These are phyloP conservation scores for Illadopsis cleaveri DNA, from an alignment of 2,113 vertebrate species.

Conservation along the genomic window DNA sequence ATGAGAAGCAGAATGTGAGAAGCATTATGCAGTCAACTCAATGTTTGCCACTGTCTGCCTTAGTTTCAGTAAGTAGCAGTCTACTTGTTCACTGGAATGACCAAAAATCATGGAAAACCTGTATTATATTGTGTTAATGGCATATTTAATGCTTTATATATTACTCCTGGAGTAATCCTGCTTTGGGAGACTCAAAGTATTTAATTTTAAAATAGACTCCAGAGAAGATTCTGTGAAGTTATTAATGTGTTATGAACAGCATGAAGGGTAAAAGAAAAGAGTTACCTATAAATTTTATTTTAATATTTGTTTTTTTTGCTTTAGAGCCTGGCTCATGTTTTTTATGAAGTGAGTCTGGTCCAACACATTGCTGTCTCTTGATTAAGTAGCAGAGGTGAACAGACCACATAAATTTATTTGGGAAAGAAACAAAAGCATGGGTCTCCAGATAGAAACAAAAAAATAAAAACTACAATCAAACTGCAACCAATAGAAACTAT, in stretches of 20 bases:
- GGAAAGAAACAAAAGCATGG: background rate
- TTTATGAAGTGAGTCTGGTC: background rate
- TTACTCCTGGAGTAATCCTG: background rate
- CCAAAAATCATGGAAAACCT: background rate
- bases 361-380: background rate
- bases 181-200: background rate
- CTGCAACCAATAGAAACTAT: background rate
- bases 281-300: background rate
- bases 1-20: background rate
- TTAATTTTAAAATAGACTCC: background rate
- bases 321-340: background rate
- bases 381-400: background rate
- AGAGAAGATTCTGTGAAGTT: background rate
- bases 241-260: background rate
- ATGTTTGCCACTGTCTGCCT: background rate
- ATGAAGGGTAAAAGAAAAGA: background rate
- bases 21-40: background rate
- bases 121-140: background rate
- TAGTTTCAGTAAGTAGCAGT: background rate
- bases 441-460: background rate
- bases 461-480: background rate
- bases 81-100: background rate
- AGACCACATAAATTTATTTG: background rate
- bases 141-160: background rate
- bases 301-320: background rate